Evolutionary conservation across 2,888 invertebrate species (phyloP).

Genomic region (Argyresthia goedartella): DNA sequence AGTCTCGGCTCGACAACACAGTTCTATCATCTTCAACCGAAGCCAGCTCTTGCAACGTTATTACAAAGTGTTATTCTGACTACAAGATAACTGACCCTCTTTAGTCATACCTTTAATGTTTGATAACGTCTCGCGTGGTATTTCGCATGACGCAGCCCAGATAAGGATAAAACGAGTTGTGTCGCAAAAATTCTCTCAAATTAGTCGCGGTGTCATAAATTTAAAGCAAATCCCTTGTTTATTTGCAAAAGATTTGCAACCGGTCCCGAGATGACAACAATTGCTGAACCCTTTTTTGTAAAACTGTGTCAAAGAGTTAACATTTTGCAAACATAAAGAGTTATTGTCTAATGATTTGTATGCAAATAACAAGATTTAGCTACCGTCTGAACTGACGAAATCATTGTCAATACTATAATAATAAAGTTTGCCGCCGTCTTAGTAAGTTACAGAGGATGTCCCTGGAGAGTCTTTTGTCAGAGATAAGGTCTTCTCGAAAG

Average conservation of each 20-base stretch:
- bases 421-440: conserved; percentile 22
- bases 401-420: conserved; percentile 24
- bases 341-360: conserved; percentile 50
- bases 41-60: conserved; percentile 18
- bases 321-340: conserved; percentile 32
- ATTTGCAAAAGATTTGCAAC: conserved; percentile 16
- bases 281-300: conserved; percentile 27
- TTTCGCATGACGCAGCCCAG: conserved; percentile 1
- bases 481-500: conserved; percentile 2
- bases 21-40: conserved; percentile 47
- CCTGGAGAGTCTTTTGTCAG: conserved; percentile 32
- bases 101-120: not conserved
- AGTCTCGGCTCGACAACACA: conserved; percentile 23
- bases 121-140: not conserved
- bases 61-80: not conserved
- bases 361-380: conserved; percentile 67
- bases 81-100: not conserved
- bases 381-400: conserved; percentile 46
- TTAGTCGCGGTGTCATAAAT: conserved; percentile 19
- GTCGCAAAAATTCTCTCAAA: conserved; percentile 22
- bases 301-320: conserved; percentile 49
- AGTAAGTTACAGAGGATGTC: conserved; percentile 25
- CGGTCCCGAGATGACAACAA: conserved; percentile 12
- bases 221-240: conserved; percentile 14
- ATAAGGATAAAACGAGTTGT: conserved; percentile 11